Evolutionary conservation across 2,888 invertebrate genomes (phyloP).

Genomic region (Cinara cedri): DNA sequence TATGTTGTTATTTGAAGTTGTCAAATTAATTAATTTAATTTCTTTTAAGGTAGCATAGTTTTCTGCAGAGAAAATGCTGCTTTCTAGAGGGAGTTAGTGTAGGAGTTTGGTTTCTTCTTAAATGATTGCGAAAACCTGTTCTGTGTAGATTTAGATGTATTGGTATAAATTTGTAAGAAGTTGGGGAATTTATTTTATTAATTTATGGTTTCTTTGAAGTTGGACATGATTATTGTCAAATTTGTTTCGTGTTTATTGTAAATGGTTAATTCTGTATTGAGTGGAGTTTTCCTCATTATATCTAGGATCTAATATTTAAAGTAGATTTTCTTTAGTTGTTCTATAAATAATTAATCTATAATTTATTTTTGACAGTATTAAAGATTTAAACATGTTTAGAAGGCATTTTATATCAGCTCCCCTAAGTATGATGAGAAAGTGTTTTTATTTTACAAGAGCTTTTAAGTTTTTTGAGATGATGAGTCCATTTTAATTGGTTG

Average conservation of each 20-base stretch:
- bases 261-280: not conserved
- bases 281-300: not conserved
- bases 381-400: not conserved
- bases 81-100: not conserved
- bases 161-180: not conserved
- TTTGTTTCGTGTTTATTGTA: conserved; percentile 6
- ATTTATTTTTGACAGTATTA: not conserved
- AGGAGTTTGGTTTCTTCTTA: not conserved
- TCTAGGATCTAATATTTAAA: not conserved
- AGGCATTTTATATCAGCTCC: conserved; percentile 14
- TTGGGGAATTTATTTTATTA: not conserved
- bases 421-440: no score
- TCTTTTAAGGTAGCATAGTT: not conserved
- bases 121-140: not conserved
- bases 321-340: not conserved
- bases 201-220: not conserved
- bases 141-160: not conserved
- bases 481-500: no score
- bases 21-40: not conserved
- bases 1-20: not conserved
- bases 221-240: not conserved
- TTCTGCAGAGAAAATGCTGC: not conserved
- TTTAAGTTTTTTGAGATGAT: no score
- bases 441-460: not conserved
- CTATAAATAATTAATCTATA: not conserved